phyloP scores from a whole-genome alignment of 1,140 invertebrate genomes.

The Dreissena rostriformis region DNA sequence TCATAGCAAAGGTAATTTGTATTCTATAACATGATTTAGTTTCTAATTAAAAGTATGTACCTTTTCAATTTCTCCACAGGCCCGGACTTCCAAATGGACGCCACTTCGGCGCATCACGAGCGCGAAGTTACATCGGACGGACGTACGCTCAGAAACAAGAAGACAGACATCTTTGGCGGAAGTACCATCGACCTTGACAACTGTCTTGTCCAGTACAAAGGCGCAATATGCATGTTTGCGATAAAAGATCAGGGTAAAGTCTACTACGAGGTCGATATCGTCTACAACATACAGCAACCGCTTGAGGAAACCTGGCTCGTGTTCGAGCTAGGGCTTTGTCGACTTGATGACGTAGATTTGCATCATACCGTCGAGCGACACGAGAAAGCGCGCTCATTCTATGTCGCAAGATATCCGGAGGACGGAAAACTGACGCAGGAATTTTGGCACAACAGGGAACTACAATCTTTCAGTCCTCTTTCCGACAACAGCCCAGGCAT shows the following conservation, averaged over 20 bases:
- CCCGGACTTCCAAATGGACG: slow-evolving; percentile 49
- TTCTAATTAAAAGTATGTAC: no score
- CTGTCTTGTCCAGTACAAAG: slow-evolving; percentile 65
- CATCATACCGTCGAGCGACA: slow-evolving; percentile 68
- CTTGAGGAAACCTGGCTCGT: slow-evolving; percentile 68
- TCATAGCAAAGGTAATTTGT: no score
- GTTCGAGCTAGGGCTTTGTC: slow-evolving; percentile 65
- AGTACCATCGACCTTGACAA: slow-evolving; percentile 44
- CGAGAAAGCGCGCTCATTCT: slow-evolving; percentile 65
- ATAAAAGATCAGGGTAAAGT: slow-evolving; percentile 64
- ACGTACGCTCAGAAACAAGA: slow-evolving; percentile 59
- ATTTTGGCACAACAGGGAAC: slow-evolving; percentile 68
- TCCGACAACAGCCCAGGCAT: slow-evolving; percentile 62
- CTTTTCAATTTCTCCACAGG: neutral
- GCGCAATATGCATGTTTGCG: slow-evolving; percentile 57
- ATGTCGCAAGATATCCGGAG: slow-evolving; percentile 68
- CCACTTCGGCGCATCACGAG: slow-evolving; percentile 57
- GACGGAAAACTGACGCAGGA: slow-evolving; percentile 66
- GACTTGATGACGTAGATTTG: slow-evolving; percentile 64
- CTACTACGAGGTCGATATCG: slow-evolving; percentile 64
- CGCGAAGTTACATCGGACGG: slow-evolving; percentile 62
- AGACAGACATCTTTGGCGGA: slow-evolving; percentile 58
- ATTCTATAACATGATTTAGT: neutral
- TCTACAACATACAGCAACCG: slow-evolving; percentile 64
- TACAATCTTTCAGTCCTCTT: slow-evolving; percentile 57